phyloP scores from a whole-genome alignment of 2,888 invertebrate genomes.

The Luperina nickerlii region DNA sequence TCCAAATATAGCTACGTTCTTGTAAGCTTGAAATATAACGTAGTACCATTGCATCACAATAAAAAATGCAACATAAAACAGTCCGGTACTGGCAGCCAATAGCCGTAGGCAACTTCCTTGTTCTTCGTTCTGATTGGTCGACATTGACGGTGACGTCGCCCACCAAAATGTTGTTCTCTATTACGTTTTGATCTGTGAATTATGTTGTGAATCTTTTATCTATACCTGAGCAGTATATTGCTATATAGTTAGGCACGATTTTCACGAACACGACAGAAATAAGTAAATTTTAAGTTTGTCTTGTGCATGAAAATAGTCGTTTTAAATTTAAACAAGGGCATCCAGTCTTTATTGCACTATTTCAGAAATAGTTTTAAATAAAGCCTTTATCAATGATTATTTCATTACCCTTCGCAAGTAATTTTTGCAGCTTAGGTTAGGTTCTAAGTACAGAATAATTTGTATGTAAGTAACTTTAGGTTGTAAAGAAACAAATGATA shows the following conservation, averaged over 20 bases:
- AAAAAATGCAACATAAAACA: constrained; percentile 58
- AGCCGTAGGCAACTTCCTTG: constrained; percentile 68
- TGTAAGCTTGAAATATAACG: constrained; percentile 61
- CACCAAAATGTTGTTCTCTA: constrained; percentile 72
- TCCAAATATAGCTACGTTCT: constrained; percentile 61
- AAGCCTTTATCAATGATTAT: constrained; percentile 77
- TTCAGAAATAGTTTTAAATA: constrained; percentile 85
- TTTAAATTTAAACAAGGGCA: constrained; percentile 66
- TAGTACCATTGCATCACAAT: constrained; percentile 80
- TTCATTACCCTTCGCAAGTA: constrained; percentile 70
- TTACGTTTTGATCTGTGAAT: constrained; percentile 66
- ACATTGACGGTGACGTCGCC: constrained; percentile 75
- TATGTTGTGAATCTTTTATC: constrained; percentile 69
- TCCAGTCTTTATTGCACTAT: constrained; percentile 86
- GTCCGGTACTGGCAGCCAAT: constrained; percentile 74
- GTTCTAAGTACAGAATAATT: constrained; percentile 83
- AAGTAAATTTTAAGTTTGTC: background rate
- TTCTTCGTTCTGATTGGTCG: constrained; percentile 77
- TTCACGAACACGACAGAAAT: constrained; percentile 17
- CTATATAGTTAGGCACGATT: constrained; percentile 34
- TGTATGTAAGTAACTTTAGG: constrained; percentile 78
- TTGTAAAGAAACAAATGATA: constrained; percentile 83
- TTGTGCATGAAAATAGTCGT: constrained; percentile 36
- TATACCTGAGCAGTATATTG: constrained; percentile 46
- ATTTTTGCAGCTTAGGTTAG: constrained; percentile 78